Percentiles rank a stretch among this genome's conserved stretches.
These are phyloP conservation scores for Empis livida DNA, from an alignment of 2,888 invertebrate genomes.

Conservation along the genomic window DNA sequence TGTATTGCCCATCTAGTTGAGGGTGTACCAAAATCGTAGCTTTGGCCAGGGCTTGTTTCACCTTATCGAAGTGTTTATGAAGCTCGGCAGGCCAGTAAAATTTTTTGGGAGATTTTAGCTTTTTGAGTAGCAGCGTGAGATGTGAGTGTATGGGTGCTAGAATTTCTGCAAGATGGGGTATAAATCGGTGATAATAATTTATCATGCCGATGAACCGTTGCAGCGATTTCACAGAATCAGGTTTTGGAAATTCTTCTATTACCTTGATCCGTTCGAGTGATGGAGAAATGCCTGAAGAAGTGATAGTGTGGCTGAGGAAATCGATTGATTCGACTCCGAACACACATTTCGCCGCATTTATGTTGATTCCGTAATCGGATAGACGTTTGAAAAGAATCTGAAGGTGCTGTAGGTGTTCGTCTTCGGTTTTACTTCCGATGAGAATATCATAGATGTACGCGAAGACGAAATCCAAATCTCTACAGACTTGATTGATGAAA, in stretches of 20 bases:
- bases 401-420: conserved; percentile 11
- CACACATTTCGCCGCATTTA: conserved; percentile 12
- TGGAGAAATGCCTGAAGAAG: background rate
- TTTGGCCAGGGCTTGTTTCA: background rate
- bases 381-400: conserved; percentile 7
- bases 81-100: background rate
- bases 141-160: background rate
- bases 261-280: background rate
- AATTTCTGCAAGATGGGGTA: too few species aligned
- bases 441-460: background rate
- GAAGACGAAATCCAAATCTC: background rate
- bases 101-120: background rate
- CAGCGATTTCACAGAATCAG: too few species aligned
- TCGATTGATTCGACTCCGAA: background rate
- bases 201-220: too few species aligned
- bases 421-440: conserved; percentile 11
- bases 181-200: too few species aligned
- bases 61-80: background rate
- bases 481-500: background rate
- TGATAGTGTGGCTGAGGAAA: background rate
- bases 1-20: conserved; percentile 15
- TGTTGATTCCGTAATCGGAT: conserved; percentile 5
- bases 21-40: conserved; percentile 20
- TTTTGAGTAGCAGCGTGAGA: background rate
- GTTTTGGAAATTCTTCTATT: background rate